Evolutionary conservation across 2,797 vertebrate genomes (phyloP).

Genomic region (Neomorphus geoffroyi): DNA sequence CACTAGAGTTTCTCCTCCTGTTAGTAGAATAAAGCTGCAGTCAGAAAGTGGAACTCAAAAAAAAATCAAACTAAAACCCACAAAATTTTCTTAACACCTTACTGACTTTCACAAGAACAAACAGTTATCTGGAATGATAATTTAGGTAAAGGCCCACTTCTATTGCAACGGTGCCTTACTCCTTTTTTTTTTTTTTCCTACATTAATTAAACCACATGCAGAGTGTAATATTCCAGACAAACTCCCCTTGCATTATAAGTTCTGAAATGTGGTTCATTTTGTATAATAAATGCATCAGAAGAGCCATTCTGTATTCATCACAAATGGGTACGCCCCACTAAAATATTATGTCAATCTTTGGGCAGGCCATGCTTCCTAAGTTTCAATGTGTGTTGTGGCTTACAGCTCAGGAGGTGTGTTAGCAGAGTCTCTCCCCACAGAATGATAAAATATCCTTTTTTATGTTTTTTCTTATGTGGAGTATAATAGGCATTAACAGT

Average conservation of each 20-base stretch:
- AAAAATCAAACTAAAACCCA: neutral
- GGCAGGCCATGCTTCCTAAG: neutral
- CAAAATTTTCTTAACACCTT: neutral
- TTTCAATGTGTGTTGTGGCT: neutral
- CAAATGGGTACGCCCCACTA: neutral
- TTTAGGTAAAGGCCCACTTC: neutral
- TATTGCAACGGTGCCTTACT: neutral
- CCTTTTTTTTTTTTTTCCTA: neutral
- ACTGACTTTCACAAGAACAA: neutral
- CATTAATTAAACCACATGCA: neutral
- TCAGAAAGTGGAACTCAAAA: neutral
- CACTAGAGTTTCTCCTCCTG: neutral
- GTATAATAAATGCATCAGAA: neutral
- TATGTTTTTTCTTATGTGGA: constrained; percentile 18
- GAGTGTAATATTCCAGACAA: neutral
- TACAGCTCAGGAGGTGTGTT: neutral
- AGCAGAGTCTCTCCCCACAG: neutral
- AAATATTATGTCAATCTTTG: neutral
- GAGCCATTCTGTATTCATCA: neutral
- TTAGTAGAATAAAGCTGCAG: neutral
- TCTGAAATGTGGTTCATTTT: neutral
- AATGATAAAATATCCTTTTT: neutral
- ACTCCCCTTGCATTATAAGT: neutral
- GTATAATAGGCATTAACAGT: neutral
- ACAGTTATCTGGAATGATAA: neutral